Base-by-base conservation (phyloP, 2,797 vertebrate species). In the Bradypodion pumilum region DNA sequence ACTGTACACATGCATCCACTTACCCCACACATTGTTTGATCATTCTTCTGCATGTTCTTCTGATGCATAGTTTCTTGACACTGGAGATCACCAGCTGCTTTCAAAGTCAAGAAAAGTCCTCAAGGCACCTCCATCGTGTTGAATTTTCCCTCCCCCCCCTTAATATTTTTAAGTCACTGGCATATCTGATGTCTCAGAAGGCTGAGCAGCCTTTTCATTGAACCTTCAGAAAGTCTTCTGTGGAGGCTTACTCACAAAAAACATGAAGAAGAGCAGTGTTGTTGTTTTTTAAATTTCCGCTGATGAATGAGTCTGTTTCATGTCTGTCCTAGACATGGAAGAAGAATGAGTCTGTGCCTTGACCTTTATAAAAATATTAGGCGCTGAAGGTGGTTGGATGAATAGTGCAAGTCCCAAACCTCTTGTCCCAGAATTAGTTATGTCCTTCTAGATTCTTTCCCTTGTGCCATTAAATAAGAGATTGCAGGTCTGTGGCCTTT, bases 291-390 rank as follows among this genome's bases (percentile, higher is more conserved):
- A 7, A 68, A 27, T 49, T 8, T 73, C n/a, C n/a, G n/a, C n/a
- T n/a, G 75, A 68, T 82, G 46, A 74, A 83, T 79, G 37, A 59
- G n/a, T 83, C 49, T 66, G 65, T 40, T n/a, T n/a, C n/a, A n/a
- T n/a, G n/a, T n/a, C n/a, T n/a, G n/a, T n/a, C n/a, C n/a, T n/a
- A n/a, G n/a, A 16, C 15, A 15, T 21, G 19, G 52, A 19, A 3
- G 76, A 70, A 80, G 52, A 70, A 83, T 80, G 40, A 62, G 32
- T 80, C 56, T 69, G 60, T 42, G n/a, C 23, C 44, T 63, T 80
- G 81, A 80, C 77, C 82, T 83, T 80, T 83, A 75, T 80, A 63
- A 83, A 80, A 86, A 46, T 62, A 62, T 52, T 62, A 63, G 37
- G 29, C 87, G 80, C 65, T 29, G 68, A 79, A 79, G 40, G 68